phyloP scores from a whole-genome alignment of 2,113 vertebrate genomes.

The Rhea pennata region DNA sequence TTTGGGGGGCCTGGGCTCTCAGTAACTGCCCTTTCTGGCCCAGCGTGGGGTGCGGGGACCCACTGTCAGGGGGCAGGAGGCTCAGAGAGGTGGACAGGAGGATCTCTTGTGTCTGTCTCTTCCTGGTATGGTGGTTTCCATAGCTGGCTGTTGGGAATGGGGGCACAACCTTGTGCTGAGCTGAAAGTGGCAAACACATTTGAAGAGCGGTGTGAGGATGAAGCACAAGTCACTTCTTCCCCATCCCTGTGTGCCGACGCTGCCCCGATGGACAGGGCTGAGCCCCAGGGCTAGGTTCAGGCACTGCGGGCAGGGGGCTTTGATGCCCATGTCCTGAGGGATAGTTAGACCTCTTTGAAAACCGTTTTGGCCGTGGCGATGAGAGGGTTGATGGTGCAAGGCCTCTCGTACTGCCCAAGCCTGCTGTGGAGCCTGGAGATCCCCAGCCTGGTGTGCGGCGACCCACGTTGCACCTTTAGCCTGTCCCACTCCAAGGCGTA shows the following conservation, averaged over 20 bases:
- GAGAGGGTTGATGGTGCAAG: not conserved
- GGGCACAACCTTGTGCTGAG: accelerated
- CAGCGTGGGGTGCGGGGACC: accelerated
- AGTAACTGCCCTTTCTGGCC: accelerated
- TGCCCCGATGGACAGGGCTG: not conserved
- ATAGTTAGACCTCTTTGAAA: not conserved
- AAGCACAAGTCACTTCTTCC: no score
- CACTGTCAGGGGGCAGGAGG: accelerated
- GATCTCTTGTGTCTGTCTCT: accelerated
- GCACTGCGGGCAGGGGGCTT: accelerated
- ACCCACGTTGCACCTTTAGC: not conserved
- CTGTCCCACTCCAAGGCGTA: no score
- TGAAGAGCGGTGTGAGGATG: not conserved
- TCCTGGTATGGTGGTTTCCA: accelerated
- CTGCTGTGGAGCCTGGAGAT: not conserved
- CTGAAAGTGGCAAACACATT: not conserved
- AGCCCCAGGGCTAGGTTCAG: not conserved
- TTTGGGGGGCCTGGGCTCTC: accelerated
- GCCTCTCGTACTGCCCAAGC: not conserved
- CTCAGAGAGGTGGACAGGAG: no score
- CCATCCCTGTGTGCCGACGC: accelerated
- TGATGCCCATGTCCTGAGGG: accelerated
- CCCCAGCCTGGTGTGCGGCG: not conserved
- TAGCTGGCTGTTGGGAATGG: not conserved
- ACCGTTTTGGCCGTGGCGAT: accelerated